Conservation (phyloP, 2,113 vertebrate genomes). For the Apteryx mantelli region DNA sequence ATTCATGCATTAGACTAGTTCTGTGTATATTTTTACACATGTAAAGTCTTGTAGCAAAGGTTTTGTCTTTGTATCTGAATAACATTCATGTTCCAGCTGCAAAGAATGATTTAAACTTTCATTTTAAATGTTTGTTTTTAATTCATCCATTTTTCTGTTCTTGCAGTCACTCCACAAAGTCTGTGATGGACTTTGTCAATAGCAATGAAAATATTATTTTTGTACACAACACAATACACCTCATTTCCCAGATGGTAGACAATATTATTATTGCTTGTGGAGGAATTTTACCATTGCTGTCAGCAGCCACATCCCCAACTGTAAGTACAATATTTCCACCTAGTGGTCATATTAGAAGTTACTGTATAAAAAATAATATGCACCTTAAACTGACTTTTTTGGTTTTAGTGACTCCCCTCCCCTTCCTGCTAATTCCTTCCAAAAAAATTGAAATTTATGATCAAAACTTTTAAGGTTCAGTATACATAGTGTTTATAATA, state of each 20-base stretch:
- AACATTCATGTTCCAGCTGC: neutral
- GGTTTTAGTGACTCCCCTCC: neutral
- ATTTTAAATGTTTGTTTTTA: neutral
- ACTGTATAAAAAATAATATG: neutral
- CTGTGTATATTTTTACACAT: neutral
- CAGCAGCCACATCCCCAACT: conserved; percentile 95
- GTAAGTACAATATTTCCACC: conserved; percentile 86
- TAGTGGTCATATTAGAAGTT: conserved; percentile 67
- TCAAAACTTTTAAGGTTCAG: neutral
- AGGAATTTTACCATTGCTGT: conserved; percentile 97
- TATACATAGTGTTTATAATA: neutral
- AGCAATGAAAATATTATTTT: conserved; percentile 99
- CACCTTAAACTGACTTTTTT: neutral
- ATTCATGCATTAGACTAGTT: neutral
- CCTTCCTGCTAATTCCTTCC: neutral
- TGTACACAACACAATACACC: conserved; percentile 99
- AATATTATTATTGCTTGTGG: conserved; percentile 99
- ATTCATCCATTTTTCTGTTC: conserved; percentile 38
- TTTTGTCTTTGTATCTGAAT: neutral
- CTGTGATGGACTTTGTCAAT: conserved; percentile 99
- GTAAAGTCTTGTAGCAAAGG: neutral
- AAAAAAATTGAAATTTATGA: neutral
- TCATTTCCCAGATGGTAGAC: conserved; percentile 99
- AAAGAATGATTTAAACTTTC: neutral
- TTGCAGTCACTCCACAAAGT: conserved; percentile 96